Conservation (phyloP, 2,113 vertebrate genomes). For the Motacilla tschutschensis region DNA sequence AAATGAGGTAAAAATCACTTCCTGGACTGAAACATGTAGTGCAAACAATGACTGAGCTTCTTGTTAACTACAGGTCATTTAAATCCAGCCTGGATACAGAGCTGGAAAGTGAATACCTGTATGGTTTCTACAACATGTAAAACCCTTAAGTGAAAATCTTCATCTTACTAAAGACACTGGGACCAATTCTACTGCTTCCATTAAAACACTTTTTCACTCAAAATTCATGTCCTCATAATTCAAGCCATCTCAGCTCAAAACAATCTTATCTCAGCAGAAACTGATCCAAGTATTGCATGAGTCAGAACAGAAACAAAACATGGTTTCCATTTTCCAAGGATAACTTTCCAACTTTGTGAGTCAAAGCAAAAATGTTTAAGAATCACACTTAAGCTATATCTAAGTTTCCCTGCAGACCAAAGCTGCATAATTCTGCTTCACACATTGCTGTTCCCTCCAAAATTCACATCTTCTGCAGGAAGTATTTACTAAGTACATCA, state of each 20-base stretch:
- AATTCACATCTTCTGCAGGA: not conserved
- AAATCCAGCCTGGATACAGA: not conserved
- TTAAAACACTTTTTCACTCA: not conserved
- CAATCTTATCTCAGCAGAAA: not conserved
- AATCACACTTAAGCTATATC: not conserved
- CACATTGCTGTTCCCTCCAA: not conserved
- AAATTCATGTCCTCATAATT: not conserved
- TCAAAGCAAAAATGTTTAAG: not conserved
- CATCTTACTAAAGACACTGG: not conserved
- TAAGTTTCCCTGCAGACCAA: not conserved
- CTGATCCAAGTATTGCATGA: not conserved
- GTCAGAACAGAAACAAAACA: not conserved
- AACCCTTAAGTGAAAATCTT: not conserved
- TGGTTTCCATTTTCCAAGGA: not conserved
- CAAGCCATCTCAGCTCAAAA: not conserved
- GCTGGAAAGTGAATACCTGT: not conserved
- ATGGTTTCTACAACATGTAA: not conserved
- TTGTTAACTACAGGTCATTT: not conserved
- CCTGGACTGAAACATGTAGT: not conserved
- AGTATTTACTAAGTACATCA: not conserved
- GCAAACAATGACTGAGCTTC: not conserved
- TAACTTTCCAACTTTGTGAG: not conserved
- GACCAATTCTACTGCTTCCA: not conserved
- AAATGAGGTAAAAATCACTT: slow-evolving; percentile 71
- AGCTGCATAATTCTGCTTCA: not conserved